A percentile compares a stretch with the other conserved stretches of the same genome.
Evolutionary conservation across 1,140 invertebrate species (phyloP).

Genomic region (Triops longicaudatus): DNA sequence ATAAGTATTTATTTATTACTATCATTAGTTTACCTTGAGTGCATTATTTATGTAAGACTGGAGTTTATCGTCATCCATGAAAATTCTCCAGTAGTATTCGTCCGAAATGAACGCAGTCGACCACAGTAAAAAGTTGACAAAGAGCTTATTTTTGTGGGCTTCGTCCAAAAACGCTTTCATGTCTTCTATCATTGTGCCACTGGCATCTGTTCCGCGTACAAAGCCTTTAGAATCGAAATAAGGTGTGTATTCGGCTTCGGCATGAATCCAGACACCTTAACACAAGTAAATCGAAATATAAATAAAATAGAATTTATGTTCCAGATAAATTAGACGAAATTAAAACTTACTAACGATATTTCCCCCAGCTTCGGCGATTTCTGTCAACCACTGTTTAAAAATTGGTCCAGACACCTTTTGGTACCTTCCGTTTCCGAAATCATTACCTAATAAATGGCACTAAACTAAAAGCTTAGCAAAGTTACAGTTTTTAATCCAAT

Average conservation of each 20-base stretch:
- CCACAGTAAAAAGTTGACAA: constrained; percentile 40
- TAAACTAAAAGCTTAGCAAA: too few relatives aligned
- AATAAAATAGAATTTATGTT: too few relatives aligned
- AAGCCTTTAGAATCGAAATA: constrained; percentile 32
- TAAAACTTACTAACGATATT: constrained; percentile 34
- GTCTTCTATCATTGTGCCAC: constrained; percentile 32
- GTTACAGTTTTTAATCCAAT: too few relatives aligned
- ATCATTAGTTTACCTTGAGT: constrained; percentile 38
- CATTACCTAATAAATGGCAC: constrained; percentile 33
- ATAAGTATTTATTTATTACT: constrained; percentile 23
- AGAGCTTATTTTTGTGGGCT: constrained; percentile 37
- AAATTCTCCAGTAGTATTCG: constrained; percentile 22
- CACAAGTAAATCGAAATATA: background rate
- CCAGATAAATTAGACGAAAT: background rate
- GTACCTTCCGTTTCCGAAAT: constrained; percentile 40
- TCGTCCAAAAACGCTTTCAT: constrained; percentile 32
- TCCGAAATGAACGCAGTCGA: constrained; percentile 38
- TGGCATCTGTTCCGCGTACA: constrained; percentile 31
- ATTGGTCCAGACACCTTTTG: constrained; percentile 27
- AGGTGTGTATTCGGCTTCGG: constrained; percentile 39
- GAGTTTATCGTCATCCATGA: constrained; percentile 39
- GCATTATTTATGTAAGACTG: constrained; percentile 41
- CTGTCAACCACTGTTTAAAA: constrained; percentile 37
- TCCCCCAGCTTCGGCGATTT: constrained; percentile 38
- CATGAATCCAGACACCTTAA: constrained; percentile 42